A percentile compares a stretch with the other conserved stretches of the same genome.
Conservation (phyloP, 2,888 invertebrate species). For the Napeogenes sylphis region DNA sequence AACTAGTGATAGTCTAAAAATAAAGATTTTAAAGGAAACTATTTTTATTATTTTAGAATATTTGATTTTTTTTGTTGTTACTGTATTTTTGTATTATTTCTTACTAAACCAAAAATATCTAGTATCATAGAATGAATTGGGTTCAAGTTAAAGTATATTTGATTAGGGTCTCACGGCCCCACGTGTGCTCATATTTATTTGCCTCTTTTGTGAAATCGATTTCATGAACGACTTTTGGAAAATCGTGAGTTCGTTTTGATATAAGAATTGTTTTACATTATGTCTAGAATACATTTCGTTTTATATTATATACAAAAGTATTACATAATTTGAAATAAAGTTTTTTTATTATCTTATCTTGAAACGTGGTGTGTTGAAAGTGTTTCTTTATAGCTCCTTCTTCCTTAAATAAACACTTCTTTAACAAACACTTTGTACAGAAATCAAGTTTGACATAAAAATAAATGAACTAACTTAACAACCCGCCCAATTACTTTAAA, state of each 20-base stretch:
- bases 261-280: background rate
- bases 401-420: background rate
- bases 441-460: conserved; percentile 23
- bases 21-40: background rate
- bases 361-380: background rate
- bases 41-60: no score
- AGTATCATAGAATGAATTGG: conserved; percentile 39
- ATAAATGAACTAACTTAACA: conserved; percentile 26
- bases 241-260: background rate
- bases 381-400: conserved; percentile 9
- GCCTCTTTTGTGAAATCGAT: conserved; percentile 60
- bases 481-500: conserved; percentile 38
- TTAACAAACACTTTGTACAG: conserved; percentile 20
- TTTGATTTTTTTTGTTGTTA: background rate
- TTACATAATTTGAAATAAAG: background rate
- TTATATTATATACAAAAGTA: background rate
- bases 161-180: conserved; percentile 58
- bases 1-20: no score
- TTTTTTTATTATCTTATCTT: background rate
- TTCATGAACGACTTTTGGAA: conserved; percentile 50
- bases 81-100: background rate
- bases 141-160: conserved; percentile 62
- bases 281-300: background rate
- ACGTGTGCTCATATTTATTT: conserved; percentile 57
- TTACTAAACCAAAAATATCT: background rate